phyloP scores from a whole-genome alignment of 2,888 invertebrate genomes.

The Muscina levida region DNA sequence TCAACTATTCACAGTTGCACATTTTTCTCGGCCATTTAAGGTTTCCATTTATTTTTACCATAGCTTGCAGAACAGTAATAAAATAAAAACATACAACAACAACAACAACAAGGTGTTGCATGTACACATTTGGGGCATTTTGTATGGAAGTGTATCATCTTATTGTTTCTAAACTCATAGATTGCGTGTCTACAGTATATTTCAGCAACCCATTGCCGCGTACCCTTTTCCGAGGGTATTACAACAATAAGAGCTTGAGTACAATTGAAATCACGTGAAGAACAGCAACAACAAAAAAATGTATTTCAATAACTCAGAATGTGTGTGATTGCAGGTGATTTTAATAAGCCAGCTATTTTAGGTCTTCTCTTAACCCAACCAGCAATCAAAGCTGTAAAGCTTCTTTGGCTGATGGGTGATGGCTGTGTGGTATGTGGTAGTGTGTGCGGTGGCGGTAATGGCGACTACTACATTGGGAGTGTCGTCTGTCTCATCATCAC shows the following conservation, averaged over 20 bases:
- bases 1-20: constrained; percentile 24
- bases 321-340: constrained; percentile 57
- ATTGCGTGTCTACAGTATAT: constrained; percentile 59
- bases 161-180: constrained; percentile 62
- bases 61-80: constrained; percentile 7
- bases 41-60: constrained; percentile 17
- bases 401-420: constrained; percentile 2
- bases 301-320: constrained; percentile 39
- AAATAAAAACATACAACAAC: constrained; percentile 35
- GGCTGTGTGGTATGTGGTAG: background rate
- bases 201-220: constrained; percentile 18
- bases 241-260: background rate
- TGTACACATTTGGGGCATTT: constrained; percentile 1
- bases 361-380: constrained; percentile 25
- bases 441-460: background rate
- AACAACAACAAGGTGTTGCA: constrained; percentile 14
- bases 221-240: constrained; percentile 10
- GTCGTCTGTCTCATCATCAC: constrained; percentile 54
- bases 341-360: constrained; percentile 51
- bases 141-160: constrained; percentile 46
- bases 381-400: background rate
- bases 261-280: constrained; percentile 25
- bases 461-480: constrained; percentile 34
- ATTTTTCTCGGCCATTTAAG: constrained; percentile 15
- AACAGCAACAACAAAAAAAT: constrained; percentile 20